phyloP scores from a whole-genome alignment of 1,140 invertebrate species.

The Drosophila novamexicana region DNA sequence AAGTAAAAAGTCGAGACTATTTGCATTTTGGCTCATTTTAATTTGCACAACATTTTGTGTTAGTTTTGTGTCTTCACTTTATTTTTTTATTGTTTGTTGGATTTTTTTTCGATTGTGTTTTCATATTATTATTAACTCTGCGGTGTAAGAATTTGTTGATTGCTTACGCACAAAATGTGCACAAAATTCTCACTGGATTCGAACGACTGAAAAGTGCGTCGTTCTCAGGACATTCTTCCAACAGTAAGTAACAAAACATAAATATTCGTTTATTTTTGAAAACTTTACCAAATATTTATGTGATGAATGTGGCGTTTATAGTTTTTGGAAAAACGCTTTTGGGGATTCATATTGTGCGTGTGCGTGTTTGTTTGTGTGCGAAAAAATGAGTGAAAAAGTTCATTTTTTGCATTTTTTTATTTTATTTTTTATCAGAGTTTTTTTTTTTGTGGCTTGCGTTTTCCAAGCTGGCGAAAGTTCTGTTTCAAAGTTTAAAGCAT shows the following conservation, averaged over 20 bases:
- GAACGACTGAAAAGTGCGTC: constrained; percentile 76
- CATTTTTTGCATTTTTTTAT: background rate
- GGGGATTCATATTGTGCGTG: background rate
- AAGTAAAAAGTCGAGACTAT: background rate
- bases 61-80: constrained; percentile 9
- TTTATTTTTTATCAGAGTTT: background rate
- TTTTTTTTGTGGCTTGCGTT: background rate
- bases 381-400: background rate
- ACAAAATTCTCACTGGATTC: constrained; percentile 73
- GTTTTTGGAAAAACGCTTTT: background rate
- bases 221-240: constrained; percentile 30
- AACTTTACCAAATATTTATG: background rate
- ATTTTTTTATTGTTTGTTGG: background rate
- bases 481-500: background rate
- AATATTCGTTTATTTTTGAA: background rate
- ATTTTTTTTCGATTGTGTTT: constrained; percentile 3
- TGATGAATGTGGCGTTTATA: background rate
- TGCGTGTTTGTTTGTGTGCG: background rate
- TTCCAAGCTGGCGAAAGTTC: background rate
- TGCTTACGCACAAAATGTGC: constrained; percentile 70
- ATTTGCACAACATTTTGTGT: constrained; percentile 3
- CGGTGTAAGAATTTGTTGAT: constrained; percentile 44
- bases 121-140: constrained; percentile 14
- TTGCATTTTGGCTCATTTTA: constrained; percentile 1
- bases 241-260: constrained; percentile 19